Evolutionary conservation across 1,140 invertebrate species (phyloP), one percentile per base, ranked within the genome.

Genomic region (Drosophila littoralis): DNA sequence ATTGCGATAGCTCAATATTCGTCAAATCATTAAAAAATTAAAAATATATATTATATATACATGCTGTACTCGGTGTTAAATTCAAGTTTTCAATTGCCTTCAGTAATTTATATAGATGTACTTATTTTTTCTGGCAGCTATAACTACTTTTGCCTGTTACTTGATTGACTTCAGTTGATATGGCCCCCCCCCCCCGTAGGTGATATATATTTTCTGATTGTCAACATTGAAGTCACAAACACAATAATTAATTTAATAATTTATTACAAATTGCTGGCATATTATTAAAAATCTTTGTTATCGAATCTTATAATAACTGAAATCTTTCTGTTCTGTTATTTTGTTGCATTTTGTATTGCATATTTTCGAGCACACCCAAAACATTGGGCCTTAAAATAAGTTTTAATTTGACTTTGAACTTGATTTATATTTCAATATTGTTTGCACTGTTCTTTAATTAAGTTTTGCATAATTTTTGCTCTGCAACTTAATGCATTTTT

Each of bases 111-210:
- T 42, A 17, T 17, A 10, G 40, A 28, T 12, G 10, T 45, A 57
- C 33, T 13, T 43, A 28, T 28, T 51, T 15, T 51, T 43, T 36
- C 57, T 60, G 66, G 42, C 22, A 59, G 42, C 57, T 45, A 7
- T 32, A 58, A 59, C n/a, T 9, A 9, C 36, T 17, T 13, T 59
- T 28, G 65, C 65, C 61, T 65, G 60, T 15, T 48, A 13, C 32
- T 72, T 72, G 63, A 72, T 72, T 72, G 69, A 72, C 63, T 66
- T 58, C 15, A 45, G 51, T 55, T 65, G 36, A 65, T 65, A 42
- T 17, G 38, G 38, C 13, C 33, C 7, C 38, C 38, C 6, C 4
- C 8, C 2, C 17, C 43, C 52, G 22, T 6, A 43, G 42, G 15
- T 43, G 51, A 51, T 50, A 51, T 58, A 65, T 57, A 38, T 40